Percentiles rank a stretch among this genome's conserved stretches.
phyloP scores from a whole-genome alignment of 1,140 invertebrate species.

The Drosophila pruinosa region DNA sequence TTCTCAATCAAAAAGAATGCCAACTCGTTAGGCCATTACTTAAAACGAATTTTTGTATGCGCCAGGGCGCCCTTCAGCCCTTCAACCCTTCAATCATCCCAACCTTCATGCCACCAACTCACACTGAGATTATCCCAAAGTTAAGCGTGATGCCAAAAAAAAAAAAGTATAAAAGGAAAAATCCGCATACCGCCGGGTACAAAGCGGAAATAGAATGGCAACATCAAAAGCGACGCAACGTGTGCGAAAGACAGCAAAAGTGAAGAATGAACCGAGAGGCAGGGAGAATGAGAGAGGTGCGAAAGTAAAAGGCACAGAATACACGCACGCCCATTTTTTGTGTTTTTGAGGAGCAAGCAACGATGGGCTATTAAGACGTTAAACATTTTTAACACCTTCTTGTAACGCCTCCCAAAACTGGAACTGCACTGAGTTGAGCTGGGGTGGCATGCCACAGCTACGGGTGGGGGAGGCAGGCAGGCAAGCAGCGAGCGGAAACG shows the following conservation, averaged over 20 bases:
- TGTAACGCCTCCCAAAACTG: constrained; percentile 40
- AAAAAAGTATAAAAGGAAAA: neutral
- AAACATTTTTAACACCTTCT: constrained; percentile 75
- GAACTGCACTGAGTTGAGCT: neutral
- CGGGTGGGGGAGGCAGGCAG: too few species aligned
- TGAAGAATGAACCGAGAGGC: neutral
- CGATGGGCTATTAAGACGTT: constrained; percentile 73
- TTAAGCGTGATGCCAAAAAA: neutral
- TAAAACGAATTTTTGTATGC: constrained; percentile 38
- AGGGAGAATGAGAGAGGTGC: neutral
- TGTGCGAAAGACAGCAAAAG: constrained; percentile 32
- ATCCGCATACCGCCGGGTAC: neutral
- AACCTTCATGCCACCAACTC: neutral
- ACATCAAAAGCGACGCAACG: constrained; percentile 37
- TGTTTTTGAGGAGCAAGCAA: neutral
- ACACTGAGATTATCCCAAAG: constrained; percentile 1
- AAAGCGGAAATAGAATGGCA: constrained; percentile 36
- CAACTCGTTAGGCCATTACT: constrained; percentile 72
- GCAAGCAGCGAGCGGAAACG: constrained; percentile 19
- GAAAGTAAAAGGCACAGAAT: neutral
- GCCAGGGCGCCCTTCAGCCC: constrained; percentile 22
- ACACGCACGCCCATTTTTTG: constrained; percentile 12
- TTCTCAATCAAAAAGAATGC: constrained; percentile 59
- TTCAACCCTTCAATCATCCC: constrained; percentile 15
- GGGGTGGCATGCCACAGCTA: neutral